These are phyloP conservation scores for Chesias legatella DNA, from an alignment of 2,888 invertebrate genomes.

Conservation along the genomic window DNA sequence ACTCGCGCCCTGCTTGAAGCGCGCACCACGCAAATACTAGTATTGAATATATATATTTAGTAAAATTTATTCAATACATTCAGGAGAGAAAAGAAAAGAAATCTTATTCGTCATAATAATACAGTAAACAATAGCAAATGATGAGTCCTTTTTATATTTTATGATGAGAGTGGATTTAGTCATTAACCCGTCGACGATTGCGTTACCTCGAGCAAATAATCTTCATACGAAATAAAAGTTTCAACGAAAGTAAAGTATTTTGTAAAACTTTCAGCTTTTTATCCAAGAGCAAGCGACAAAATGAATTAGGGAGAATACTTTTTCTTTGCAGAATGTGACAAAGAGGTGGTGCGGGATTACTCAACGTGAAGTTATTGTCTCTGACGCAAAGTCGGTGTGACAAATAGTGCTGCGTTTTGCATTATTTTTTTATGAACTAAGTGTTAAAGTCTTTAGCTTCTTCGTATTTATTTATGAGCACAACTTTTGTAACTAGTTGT, in stretches of 20 bases:
- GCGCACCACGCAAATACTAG: too few species aligned
- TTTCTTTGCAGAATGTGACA: constrained; percentile 70
- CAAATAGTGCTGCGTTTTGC: constrained; percentile 66
- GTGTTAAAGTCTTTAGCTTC: constrained; percentile 48
- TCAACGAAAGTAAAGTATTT: constrained; percentile 12
- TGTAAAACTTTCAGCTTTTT: constrained; percentile 19
- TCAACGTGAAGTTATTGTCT: constrained; percentile 69
- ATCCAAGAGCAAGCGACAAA: constrained; percentile 44
- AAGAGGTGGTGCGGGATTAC: constrained; percentile 69
- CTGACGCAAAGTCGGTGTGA: constrained; percentile 66
- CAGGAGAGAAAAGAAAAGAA: too few species aligned
- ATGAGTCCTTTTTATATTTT: too few species aligned
- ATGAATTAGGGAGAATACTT: constrained; percentile 60
- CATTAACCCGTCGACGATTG: neutral
- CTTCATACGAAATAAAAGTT: neutral
- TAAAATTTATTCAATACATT: too few species aligned
- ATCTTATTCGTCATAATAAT: too few species aligned
- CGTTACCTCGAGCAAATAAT: neutral
- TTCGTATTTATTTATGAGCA: constrained; percentile 7
- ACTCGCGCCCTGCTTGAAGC: too few species aligned
- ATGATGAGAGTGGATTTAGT: too few species aligned
- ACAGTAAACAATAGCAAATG: too few species aligned
- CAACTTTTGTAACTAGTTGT: constrained; percentile 3
- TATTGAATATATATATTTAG: too few species aligned
- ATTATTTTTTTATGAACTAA: constrained; percentile 65